phyloP scores from a whole-genome alignment of 2,797 vertebrate genomes.

The Coccyzus lansbergi region DNA sequence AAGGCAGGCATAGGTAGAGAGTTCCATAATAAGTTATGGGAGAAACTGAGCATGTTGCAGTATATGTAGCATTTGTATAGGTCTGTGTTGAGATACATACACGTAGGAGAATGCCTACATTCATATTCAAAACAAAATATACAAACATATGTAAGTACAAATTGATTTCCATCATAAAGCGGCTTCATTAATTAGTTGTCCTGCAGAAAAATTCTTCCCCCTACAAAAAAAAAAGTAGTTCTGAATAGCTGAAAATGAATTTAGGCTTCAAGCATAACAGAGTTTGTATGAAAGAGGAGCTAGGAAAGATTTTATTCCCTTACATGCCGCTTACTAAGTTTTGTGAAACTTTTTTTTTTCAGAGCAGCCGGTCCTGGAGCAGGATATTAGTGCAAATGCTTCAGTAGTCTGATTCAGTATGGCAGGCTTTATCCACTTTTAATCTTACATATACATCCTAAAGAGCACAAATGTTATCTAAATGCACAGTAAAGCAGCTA shows the following conservation, averaged over 20 bases:
- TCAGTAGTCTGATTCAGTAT: not conserved
- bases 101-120: not conserved
- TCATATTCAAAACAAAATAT: not conserved
- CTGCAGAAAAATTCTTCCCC: not conserved
- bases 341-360: not conserved
- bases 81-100: not conserved
- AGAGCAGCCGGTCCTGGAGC: not conserved
- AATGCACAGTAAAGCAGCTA: not conserved
- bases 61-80: not conserved
- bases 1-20: not conserved
- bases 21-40: not conserved
- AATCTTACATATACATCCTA: not conserved
- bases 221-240: not conserved
- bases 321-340: not conserved
- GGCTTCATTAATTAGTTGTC: not conserved
- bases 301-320: not conserved
- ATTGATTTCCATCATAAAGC: not conserved
- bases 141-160: not conserved
- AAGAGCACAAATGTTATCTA: not conserved
- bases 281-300: not conserved
- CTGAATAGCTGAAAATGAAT: not conserved
- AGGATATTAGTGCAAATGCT: not conserved
- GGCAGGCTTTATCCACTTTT: not conserved
- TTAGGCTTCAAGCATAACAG: not conserved
- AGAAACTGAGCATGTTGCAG: not conserved